Evolutionary conservation across 2,888 invertebrate genomes (phyloP).

Genomic region (Tipula unca): DNA sequence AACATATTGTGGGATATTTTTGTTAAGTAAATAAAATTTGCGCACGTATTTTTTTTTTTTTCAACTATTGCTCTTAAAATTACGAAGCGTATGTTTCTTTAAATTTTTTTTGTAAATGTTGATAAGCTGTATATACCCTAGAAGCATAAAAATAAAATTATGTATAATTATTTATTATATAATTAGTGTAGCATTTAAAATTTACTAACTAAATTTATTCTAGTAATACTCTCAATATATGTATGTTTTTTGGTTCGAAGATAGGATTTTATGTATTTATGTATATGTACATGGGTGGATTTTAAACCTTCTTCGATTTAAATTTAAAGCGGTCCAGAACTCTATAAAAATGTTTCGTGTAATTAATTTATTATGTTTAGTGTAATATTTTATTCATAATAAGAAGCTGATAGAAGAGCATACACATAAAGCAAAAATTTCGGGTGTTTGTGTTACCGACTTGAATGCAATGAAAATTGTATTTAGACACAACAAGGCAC

Average conservation of each 20-base stretch:
- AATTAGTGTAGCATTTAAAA: background rate
- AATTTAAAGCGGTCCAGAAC: background rate
- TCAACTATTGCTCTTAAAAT: background rate
- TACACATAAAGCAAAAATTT: background rate
- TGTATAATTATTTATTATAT: background rate
- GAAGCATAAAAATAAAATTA: slow-evolving; percentile 43
- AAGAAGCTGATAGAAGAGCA: background rate
- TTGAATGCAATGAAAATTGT: background rate
- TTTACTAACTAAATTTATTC: slow-evolving; percentile 1
- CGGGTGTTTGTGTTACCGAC: background rate
- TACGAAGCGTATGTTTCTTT: slow-evolving; percentile 56
- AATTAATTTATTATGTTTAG: background rate
- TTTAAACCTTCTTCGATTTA: background rate
- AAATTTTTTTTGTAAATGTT: slow-evolving; percentile 61
- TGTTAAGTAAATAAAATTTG: background rate
- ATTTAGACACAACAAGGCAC: background rate
- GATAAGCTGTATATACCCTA: slow-evolving; percentile 60
- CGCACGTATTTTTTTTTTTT: no score
- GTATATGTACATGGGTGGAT: background rate
- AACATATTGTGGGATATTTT: background rate
- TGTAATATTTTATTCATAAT: background rate
- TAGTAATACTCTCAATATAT: background rate
- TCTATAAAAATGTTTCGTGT: background rate
- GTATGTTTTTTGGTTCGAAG: background rate
- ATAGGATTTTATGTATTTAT: background rate